Evolutionary conservation across 2,888 invertebrate species (phyloP), one percentile per base, ranked within the genome.

Genomic region (Phalera bucephala): DNA sequence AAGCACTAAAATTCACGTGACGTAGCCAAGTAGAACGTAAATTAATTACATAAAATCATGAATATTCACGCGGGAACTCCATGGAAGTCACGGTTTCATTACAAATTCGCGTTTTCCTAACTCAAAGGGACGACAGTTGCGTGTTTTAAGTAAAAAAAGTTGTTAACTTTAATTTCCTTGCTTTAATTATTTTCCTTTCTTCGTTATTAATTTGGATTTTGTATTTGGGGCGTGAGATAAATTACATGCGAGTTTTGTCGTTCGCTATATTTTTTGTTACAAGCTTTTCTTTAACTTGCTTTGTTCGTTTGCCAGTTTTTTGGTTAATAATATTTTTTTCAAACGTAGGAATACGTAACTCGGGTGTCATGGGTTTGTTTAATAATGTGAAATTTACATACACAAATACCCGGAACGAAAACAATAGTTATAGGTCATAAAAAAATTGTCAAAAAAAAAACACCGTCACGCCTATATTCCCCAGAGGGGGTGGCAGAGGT

Each of bases 31-130:
- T 12, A 1, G 19, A 28, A 28, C n/a, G 14, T 9, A 2, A 28
- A 28, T 5, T 28, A 28, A 28, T 28, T 15, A 15, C 28, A 12
- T 28, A 2, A 28, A 15, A 15, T 28, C 28, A 32, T 42, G 13
- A 42, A 41, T 35, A 41, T 35, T 40, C 11, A 41, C 27, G 3
- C 8, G 10, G 11, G 22, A 1, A 3, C 23, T 28, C 23, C 9
- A 29, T 35, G 25, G 19, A 17, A 6, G 27, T 28, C 31, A 41
- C 29, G 17, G 11, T 23, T 22, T 22, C 11, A 21, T 29, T 27
- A 32, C 8, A 12, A 21, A 34, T 11, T 31, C 10, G 13, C 9
- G 25, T 25, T 25, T 7, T 12, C 14, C 12, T 6, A 12, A 9
- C 3, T 15, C 28, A 15, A 28, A 14, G 27, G n/a, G 9, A 13